phyloP scores from a whole-genome alignment of 2,888 invertebrate species.

The Syritta pipiens region DNA sequence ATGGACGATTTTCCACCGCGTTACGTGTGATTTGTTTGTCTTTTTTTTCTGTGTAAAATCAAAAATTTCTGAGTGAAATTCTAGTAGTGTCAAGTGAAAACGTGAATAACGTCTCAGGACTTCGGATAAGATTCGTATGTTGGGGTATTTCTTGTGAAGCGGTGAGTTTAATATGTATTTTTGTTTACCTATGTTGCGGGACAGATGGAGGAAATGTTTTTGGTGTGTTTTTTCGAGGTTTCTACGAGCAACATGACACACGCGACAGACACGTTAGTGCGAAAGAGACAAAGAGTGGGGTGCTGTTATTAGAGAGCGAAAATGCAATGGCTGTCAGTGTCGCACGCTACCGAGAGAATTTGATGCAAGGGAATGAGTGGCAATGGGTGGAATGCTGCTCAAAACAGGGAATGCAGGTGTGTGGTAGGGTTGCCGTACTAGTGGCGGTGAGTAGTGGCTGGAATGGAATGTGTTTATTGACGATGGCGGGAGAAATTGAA shows the following conservation, averaged over 20 bases:
- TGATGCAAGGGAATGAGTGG: background rate
- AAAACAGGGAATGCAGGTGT: background rate
- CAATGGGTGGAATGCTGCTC: background rate
- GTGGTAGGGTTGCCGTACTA: background rate
- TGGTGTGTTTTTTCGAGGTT: background rate
- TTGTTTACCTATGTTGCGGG: conserved; percentile 54
- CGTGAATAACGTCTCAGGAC: too few relatives aligned
- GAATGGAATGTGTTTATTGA: too few relatives aligned
- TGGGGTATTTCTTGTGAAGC: conserved; percentile 40
- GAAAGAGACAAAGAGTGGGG: background rate
- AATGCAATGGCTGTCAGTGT: background rate
- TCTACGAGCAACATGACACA: background rate
- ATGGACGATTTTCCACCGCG: conserved; percentile 33
- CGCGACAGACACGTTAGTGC: background rate
- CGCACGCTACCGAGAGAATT: too few relatives aligned
- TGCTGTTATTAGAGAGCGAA: background rate
- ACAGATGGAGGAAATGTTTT: background rate
- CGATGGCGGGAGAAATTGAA: background rate
- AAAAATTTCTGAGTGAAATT: conserved; percentile 30
- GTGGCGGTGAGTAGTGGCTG: too few relatives aligned
- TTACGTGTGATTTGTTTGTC: conserved; percentile 14
- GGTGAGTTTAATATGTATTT: conserved; percentile 43
- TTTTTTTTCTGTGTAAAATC: conserved; percentile 10
- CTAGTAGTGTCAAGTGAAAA: conserved; percentile 29
- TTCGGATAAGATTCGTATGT: too few relatives aligned